Percentiles rank a stretch among this genome's conserved stretches.
Evolutionary conservation across 2,113 vertebrate species (phyloP).

Genomic region (Laticauda colubrina): DNA sequence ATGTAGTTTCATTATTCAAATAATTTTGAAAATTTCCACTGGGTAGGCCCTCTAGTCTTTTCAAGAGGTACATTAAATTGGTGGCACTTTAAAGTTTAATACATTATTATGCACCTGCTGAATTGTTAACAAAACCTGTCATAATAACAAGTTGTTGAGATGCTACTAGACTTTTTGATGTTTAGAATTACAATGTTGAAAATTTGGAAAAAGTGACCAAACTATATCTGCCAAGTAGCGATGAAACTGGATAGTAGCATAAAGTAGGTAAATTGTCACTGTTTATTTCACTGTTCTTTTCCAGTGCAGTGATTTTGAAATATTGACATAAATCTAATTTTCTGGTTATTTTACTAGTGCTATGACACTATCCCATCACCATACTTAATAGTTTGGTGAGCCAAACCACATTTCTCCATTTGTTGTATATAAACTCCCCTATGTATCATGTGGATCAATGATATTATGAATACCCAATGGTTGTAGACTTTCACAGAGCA

Average conservation of each 20-base stretch:
- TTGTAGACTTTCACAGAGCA: not conserved
- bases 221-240: not conserved
- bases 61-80: not conserved
- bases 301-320: not conserved
- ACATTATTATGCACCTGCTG: not conserved
- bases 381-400: not conserved
- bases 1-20: not conserved
- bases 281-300: not conserved
- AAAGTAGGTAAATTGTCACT: not conserved
- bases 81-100: not conserved
- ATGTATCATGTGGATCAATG: not conserved
- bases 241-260: not conserved
- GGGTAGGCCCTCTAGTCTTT: not conserved
- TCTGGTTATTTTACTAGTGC: not conserved
- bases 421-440: not conserved
- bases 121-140: not conserved
- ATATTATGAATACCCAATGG: not conserved
- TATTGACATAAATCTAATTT: not conserved
- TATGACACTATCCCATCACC: not conserved
- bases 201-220: not conserved
- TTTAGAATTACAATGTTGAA: not conserved
- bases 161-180: not conserved
- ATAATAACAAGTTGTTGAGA: not conserved
- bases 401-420: not conserved
- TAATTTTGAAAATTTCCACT: not conserved